phyloP scores from a whole-genome alignment of 2,113 vertebrate genomes.

The Boulengeromyrus knoepffleri region DNA sequence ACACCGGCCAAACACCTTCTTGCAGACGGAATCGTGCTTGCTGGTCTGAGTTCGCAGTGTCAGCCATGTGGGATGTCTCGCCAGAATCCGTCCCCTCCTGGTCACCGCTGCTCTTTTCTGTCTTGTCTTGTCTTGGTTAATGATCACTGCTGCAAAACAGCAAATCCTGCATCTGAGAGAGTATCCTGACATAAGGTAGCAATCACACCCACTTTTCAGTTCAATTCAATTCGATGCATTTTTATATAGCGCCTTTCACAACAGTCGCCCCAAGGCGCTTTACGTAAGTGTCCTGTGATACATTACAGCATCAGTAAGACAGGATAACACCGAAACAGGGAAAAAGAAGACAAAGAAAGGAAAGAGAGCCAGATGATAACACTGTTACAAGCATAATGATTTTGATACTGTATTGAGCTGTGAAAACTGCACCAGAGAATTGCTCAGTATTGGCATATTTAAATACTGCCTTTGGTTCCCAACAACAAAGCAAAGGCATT shows the following conservation, averaged over 20 bases:
- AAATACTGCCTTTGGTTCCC: not conserved
- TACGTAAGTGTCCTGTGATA: not conserved
- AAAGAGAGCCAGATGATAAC: not conserved
- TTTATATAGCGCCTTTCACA: not conserved
- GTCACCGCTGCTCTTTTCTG: not conserved
- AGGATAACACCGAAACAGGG: not conserved
- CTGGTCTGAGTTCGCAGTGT: not conserved
- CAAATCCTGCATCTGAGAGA: not conserved
- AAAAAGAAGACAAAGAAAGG: not conserved
- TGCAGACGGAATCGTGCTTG: not conserved
- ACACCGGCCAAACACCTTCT: not conserved
- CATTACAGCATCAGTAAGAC: not conserved
- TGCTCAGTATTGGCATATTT: not conserved
- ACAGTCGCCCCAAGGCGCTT: not conserved
- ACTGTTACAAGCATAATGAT: not conserved
- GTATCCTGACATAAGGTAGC: not conserved
- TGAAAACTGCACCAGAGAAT: not conserved
- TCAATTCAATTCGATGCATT: not conserved
- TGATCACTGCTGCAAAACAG: not conserved
- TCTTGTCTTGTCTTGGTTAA: not conserved
- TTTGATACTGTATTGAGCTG: not conserved
- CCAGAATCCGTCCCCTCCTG: not conserved
- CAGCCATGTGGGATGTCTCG: not conserved
- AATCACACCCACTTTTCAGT: not conserved
- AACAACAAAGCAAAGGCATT: not conserved